These are phyloP conservation scores for Anhinga anhinga DNA, from an alignment of 2,113 vertebrate genomes.

Conservation along the genomic window DNA sequence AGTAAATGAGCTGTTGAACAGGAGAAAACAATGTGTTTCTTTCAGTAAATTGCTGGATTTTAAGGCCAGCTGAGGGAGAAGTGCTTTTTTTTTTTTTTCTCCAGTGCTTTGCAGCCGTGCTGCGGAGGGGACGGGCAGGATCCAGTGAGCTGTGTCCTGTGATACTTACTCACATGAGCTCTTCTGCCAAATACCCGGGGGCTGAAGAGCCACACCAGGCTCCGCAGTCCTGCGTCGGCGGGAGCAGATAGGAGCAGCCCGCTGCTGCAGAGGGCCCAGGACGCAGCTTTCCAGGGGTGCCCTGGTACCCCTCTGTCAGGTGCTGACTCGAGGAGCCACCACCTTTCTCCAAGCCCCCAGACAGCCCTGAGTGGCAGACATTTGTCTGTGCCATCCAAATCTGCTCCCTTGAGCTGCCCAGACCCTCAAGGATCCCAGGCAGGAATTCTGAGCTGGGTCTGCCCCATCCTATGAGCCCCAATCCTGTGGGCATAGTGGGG, in stretches of 20 bases:
- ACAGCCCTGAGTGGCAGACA: rapidly evolving
- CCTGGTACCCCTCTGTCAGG: neutral
- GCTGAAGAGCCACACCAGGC: neutral
- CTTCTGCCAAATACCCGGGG: neutral
- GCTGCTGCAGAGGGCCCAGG: neutral
- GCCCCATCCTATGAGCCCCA: neutral
- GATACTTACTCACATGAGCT: conserved; percentile 4
- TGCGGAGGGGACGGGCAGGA: neutral
- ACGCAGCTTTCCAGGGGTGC: rapidly evolving
- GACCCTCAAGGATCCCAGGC: neutral
- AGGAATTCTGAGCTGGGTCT: neutral
- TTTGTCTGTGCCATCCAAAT: neutral
- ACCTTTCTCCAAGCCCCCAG: neutral
- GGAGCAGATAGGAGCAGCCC: neutral
- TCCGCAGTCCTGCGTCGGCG: neutral
- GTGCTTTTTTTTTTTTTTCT: neutral
- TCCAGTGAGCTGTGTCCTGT: neutral
- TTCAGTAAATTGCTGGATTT: neutral
- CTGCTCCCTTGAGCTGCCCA: neutral
- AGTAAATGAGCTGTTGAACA: neutral
- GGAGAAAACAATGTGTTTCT: neutral
- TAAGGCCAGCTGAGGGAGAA: neutral
- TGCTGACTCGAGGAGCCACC: neutral
- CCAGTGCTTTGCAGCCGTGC: rapidly evolving
- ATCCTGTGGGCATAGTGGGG: rapidly evolving